Base-by-base conservation (phyloP, 2,113 vertebrate genomes). In the Panthera uncia region DNA sequence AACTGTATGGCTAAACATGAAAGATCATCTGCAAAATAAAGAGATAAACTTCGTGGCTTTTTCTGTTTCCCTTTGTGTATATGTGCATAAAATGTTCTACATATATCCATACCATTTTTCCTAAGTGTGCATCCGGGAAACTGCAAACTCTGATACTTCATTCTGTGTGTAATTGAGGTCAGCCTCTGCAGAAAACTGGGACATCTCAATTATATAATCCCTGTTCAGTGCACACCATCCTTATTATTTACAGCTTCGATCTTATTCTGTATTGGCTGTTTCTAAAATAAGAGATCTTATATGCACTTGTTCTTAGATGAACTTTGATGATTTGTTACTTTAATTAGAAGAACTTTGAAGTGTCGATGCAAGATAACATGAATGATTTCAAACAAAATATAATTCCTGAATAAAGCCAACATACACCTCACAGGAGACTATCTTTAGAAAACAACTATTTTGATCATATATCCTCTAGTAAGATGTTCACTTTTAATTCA, bases 401-500 rank as follows among this genome's bases (percentile, higher is more conserved):
- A 91, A 90, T 96, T 95, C 73, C 15, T 27, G 23, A 96, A 85
- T 66, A 96, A 97, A 93, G 48, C 68, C 90, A 95, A 31, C 25
- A 82, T 33, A 33, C 48, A 94, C 96, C 78, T 96, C 89, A 89
- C 2, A 55, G 29, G 86, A 82, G 48, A n/a, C 41, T 76, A 57
- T 80, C 74, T 76, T 95, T 73, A 74, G 82, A 89, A 96, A 94
- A 89, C 83, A 95, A 81, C 45, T 23, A 89, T 94, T 97, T 68
- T 90, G 41, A 90, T 93, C 29, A 66, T 48, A 14, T 91, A 82
- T 89, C 87, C 65, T 95, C 80, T 94, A 94, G 89, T 92, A 88
- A 96, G 89, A 94, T 79, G 55, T 93, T 97, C 80, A 50, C 57
- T 88, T 97, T 92, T 95, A 93, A 95, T 92, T 94, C 80, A 85